Percentiles rank a stretch among this genome's conserved stretches.
Conservation (phyloP, 2,888 invertebrate species). For the Yponomeuta malinellus region DNA sequence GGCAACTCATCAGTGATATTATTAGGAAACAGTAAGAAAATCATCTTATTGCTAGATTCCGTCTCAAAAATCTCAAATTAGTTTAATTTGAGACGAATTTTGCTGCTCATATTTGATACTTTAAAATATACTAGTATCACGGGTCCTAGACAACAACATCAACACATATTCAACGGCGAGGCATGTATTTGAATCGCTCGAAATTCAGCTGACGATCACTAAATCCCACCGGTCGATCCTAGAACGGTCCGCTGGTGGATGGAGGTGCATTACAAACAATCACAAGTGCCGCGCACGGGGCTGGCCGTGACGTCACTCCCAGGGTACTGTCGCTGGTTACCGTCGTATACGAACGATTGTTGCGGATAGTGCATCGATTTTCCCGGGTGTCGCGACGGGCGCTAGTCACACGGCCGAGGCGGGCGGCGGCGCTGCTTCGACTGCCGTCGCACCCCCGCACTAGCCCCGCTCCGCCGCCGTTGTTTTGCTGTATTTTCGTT, state of each 20-base stretch:
- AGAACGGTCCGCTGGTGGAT: not conserved
- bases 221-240: constrained; percentile 5
- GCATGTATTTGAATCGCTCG: constrained; percentile 5
- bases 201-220: not conserved
- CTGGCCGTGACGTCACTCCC: constrained; percentile 46
- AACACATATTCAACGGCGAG: not conserved
- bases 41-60: not conserved
- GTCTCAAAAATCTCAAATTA: not conserved
- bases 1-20: constrained; percentile 12
- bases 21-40: not conserved
- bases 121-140: not conserved
- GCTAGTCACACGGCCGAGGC: constrained; percentile 56
- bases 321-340: constrained; percentile 47
- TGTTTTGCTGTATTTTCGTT: constrained; percentile 76
- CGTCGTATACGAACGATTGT: constrained; percentile 42
- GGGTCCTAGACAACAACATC: not conserved
- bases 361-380: constrained; percentile 73
- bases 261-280: constrained; percentile 4
- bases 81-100: not conserved
- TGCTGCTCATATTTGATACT: not conserved
- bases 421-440: constrained; percentile 66
- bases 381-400: constrained; percentile 58
- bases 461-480: constrained; percentile 60
- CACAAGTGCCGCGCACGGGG: constrained; percentile 34
- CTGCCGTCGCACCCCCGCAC: constrained; percentile 61